Conservation (phyloP, 2,113 vertebrate species). For the Chroicocephalus ridibundus region DNA sequence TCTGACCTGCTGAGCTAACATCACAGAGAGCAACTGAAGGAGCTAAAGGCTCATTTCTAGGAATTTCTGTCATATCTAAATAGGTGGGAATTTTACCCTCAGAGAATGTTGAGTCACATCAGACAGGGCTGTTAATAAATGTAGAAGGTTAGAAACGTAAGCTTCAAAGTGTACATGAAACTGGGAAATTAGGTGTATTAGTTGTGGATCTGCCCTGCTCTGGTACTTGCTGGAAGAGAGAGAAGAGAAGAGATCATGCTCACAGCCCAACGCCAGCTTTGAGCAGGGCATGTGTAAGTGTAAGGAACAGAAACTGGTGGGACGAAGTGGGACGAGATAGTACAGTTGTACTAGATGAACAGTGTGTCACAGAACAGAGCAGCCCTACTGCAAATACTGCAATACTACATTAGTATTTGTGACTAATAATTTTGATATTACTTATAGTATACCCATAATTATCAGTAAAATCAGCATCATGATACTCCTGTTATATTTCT, state of each 20-base stretch:
- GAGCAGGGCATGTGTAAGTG: neutral
- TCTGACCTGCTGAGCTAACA: neutral
- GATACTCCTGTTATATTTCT: neutral
- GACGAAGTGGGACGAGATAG: neutral
- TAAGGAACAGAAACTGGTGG: neutral
- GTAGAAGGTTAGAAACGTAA: neutral
- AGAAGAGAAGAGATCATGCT: neutral
- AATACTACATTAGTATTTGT: neutral
- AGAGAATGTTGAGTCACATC: neutral
- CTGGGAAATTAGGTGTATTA: neutral
- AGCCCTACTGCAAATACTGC: neutral
- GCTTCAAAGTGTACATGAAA: neutral
- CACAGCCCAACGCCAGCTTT: neutral
- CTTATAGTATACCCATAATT: neutral
- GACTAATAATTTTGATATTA: neutral
- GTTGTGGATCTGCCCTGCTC: neutral
- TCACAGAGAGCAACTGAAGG: neutral
- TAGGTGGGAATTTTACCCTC: neutral
- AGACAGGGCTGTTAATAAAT: neutral
- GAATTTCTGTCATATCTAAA: neutral
- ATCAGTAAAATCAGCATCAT: neutral
- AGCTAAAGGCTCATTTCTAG: neutral
- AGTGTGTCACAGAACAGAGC: neutral
- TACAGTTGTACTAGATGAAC: neutral
- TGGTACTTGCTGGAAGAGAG: neutral